Evolutionary conservation across 2,113 vertebrate genomes (phyloP).

Genomic region (Salvelinus fontinalis): DNA sequence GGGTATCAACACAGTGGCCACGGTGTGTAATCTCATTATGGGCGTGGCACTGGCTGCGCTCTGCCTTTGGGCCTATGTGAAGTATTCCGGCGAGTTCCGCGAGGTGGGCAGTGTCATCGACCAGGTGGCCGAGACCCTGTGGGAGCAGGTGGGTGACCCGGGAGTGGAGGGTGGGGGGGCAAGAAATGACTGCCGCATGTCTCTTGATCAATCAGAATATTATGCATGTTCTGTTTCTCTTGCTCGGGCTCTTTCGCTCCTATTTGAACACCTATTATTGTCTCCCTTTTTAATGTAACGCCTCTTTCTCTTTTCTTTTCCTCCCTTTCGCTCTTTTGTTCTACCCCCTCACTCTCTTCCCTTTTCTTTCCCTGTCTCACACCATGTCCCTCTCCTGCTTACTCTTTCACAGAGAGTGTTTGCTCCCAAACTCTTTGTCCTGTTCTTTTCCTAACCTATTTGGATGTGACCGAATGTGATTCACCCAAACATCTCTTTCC

Average conservation of each 20-base stretch:
- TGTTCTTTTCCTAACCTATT: not conserved
- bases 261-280: not conserved
- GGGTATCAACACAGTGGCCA: constrained; percentile 86
- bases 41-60: constrained; percentile 87
- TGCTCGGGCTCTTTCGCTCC: not conserved
- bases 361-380: constrained; percentile 11
- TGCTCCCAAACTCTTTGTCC: too few relatives aligned
- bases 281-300: not conserved
- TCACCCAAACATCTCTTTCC: not conserved
- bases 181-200: too few relatives aligned
- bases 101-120: constrained; percentile 93
- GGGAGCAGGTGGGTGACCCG: constrained; percentile 92
- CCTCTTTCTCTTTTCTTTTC: constrained; percentile 42
- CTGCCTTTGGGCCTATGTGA: constrained; percentile 94
- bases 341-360: constrained; percentile 33
- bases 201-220: too few relatives aligned
- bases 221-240: not conserved
- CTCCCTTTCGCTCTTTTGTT: constrained; percentile 47
- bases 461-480: not conserved
- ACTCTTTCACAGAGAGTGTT: constrained; percentile 17
- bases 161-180: not conserved
- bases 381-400: constrained; percentile 61
- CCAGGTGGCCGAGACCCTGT: constrained; percentile 91
- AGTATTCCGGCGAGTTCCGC: constrained; percentile 97
- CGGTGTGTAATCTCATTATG: constrained; percentile 90